Evolutionary conservation across 2,888 invertebrate species (phyloP).

Genomic region (Esperia sulphurella): DNA sequence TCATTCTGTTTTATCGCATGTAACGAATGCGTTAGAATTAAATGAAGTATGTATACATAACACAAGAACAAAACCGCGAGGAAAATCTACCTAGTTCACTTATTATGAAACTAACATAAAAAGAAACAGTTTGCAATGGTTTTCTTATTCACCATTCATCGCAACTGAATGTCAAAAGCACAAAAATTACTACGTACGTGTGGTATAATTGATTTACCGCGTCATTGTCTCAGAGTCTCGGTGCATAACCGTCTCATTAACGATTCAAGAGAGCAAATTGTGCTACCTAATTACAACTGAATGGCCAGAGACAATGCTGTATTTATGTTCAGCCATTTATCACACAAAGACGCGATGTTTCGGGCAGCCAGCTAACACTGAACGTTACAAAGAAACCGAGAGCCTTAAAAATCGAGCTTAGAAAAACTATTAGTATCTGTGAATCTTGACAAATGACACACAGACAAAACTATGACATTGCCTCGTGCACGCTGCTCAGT

Average conservation of each 20-base stretch:
- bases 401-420: slow-evolving; percentile 64
- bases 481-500: slow-evolving; percentile 49
- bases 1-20: too few species aligned
- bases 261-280: slow-evolving; percentile 74
- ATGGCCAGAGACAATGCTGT: slow-evolving; percentile 69
- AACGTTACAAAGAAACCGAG: slow-evolving; percentile 43
- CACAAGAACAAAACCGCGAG: too few species aligned
- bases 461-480: slow-evolving; percentile 51
- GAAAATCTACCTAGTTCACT: too few species aligned
- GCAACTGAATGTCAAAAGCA: slow-evolving; percentile 34
- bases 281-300: slow-evolving; percentile 76
- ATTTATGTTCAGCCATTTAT: slow-evolving; percentile 77
- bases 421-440: slow-evolving; percentile 56
- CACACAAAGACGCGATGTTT: slow-evolving; percentile 71
- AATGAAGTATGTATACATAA: too few species aligned
- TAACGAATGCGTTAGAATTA: too few species aligned
- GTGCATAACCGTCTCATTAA: slow-evolving; percentile 60
- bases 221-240: slow-evolving; percentile 52
- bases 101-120: too few species aligned
- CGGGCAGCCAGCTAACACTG: slow-evolving; percentile 49
- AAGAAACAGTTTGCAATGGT: slow-evolving; percentile 17
- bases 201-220: slow-evolving; percentile 66
- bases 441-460: slow-evolving; percentile 49
- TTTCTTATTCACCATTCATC: slow-evolving; percentile 34
- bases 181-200: slow-evolving; percentile 41